Evolutionary conservation across 1,140 invertebrate genomes (phyloP).

Genomic region (Copidosoma floridanum): DNA sequence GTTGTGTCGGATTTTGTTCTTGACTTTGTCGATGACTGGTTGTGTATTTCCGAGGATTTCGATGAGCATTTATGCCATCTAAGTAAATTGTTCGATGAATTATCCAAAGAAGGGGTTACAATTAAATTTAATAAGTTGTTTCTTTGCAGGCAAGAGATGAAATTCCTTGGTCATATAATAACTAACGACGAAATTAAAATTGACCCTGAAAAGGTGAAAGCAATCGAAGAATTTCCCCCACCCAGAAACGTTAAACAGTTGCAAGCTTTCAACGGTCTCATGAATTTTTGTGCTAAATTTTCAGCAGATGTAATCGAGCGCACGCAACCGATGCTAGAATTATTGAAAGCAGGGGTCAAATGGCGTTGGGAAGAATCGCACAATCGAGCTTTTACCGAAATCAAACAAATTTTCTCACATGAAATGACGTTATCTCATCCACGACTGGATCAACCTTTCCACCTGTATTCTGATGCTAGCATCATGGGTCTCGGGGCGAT

Average conservation of each 20-base stretch:
- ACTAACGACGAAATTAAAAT: slow-evolving; percentile 32
- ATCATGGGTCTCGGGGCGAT: neutral
- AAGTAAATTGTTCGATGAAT: slow-evolving; percentile 16
- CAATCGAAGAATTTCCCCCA: slow-evolving; percentile 31
- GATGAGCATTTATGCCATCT: slow-evolving; percentile 35
- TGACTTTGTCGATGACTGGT: slow-evolving; percentile 31
- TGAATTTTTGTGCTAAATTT: slow-evolving; percentile 43
- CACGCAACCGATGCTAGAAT: slow-evolving; percentile 38
- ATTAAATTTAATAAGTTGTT: slow-evolving; percentile 39
- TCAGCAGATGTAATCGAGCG: neutral
- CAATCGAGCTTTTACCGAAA: slow-evolving; percentile 29
- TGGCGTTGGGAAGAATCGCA: slow-evolving; percentile 22
- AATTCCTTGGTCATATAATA: slow-evolving; percentile 47
- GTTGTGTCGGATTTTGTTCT: too few relatives aligned
- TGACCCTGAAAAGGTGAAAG: slow-evolving; percentile 37
- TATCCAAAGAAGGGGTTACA: slow-evolving; percentile 31
- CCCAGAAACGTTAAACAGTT: slow-evolving; percentile 43
- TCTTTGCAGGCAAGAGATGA: slow-evolving; percentile 38
- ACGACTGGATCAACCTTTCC: neutral
- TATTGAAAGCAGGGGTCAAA: slow-evolving; percentile 33
- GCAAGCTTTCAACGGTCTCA: slow-evolving; percentile 49
- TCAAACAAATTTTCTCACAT: slow-evolving; percentile 13
- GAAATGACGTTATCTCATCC: neutral
- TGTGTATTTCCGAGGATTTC: slow-evolving; percentile 27
- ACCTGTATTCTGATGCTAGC: neutral